Conservation (phyloP, 2,113 vertebrate species). For the Cyanoramphus novaezelandiae region DNA sequence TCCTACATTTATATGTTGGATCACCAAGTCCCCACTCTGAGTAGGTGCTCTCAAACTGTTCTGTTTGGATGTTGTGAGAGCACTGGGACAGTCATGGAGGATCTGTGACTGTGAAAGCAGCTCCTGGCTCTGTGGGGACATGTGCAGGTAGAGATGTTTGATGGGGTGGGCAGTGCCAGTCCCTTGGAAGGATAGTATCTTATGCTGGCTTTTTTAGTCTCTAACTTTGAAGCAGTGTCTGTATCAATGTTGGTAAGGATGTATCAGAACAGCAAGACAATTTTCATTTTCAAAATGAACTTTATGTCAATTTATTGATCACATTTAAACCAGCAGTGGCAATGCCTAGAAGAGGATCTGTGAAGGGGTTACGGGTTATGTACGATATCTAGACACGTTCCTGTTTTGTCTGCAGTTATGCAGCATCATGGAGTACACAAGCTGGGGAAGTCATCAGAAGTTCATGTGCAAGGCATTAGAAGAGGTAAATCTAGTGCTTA, state of each 20-base stretch:
- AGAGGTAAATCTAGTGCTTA: background rate
- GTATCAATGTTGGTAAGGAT: background rate
- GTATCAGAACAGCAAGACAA: background rate
- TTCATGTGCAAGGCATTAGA: background rate
- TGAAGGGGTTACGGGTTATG: background rate
- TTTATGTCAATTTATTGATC: background rate
- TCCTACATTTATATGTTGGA: background rate
- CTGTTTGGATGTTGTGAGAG: background rate
- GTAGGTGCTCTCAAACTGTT: background rate
- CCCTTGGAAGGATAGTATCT: background rate
- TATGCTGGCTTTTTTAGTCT: background rate
- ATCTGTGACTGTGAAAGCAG: background rate
- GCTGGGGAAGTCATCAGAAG: background rate
- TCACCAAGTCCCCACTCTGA: background rate
- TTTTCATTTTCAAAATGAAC: background rate
- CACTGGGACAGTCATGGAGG: background rate
- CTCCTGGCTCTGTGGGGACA: background rate
- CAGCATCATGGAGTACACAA: background rate
- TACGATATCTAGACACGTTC: fast-evolving
- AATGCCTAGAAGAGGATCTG: background rate
- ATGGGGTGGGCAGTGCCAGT: background rate
- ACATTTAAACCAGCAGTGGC: background rate
- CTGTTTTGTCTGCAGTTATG: background rate
- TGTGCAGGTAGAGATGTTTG: background rate
- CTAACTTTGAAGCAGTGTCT: background rate